Conservation (phyloP, 2,797 vertebrate species). For the Hafferia zeledoni region DNA sequence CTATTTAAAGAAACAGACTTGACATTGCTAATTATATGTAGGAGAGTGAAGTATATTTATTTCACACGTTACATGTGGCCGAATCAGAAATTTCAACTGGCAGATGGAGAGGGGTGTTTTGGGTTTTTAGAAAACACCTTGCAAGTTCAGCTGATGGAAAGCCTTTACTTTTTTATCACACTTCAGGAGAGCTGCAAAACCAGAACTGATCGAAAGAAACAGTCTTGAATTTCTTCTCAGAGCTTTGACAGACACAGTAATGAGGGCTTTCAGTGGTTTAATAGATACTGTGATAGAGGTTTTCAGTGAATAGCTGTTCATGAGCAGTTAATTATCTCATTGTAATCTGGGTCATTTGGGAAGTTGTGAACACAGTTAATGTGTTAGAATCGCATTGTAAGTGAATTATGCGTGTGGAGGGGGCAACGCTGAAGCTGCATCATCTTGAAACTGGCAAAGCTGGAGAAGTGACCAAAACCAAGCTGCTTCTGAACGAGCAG, state of each 20-base stretch:
- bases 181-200: not conserved
- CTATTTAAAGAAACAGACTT: not conserved
- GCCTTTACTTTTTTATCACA: not conserved
- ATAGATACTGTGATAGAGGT: not conserved
- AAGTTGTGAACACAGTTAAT: conserved; percentile 20
- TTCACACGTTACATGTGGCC: not conserved
- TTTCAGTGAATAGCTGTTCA: conserved; percentile 35
- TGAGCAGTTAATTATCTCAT: conserved; percentile 43
- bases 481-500: not conserved
- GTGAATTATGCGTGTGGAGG: not conserved
- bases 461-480: not conserved
- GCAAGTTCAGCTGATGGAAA: not conserved
- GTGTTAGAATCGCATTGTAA: not conserved
- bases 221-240: not conserved
- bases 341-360: conserved; percentile 42
- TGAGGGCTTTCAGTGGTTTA: not conserved
- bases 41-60: not conserved
- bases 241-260: not conserved
- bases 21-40: not conserved
- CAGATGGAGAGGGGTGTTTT: not conserved
- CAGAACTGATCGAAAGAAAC: not conserved
- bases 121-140: not conserved
- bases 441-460: not conserved
- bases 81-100: not conserved
- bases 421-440: not conserved